A percentile compares a stretch with the other conserved stretches of the same genome.
phyloP scores from a whole-genome alignment of 2,797 vertebrate species.

The Coregonus ussuriensis region DNA sequence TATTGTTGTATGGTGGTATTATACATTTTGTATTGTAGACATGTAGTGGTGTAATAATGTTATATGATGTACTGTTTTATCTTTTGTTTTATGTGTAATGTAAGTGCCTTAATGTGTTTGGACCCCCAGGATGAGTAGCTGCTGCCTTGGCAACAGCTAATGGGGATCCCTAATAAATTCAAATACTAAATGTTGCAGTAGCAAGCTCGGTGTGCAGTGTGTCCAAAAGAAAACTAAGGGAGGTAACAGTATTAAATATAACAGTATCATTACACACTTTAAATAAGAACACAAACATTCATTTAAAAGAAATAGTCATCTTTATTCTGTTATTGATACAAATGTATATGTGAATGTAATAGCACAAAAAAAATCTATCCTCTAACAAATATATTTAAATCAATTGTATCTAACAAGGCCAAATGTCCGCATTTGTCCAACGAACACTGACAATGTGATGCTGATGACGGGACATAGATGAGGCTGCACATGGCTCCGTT shows the following conservation, averaged over 20 bases:
- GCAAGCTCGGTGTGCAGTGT: no score
- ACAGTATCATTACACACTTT: not conserved
- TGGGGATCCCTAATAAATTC: no score
- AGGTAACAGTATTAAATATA: no score
- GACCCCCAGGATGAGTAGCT: no score
- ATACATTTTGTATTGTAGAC: no score
- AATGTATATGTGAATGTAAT: not conserved
- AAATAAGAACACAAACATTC: not conserved
- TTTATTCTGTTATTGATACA: not conserved
- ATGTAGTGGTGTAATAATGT: no score
- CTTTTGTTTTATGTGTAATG: no score
- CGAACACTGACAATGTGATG: not conserved
- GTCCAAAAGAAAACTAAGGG: not conserved
- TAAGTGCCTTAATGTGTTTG: no score
- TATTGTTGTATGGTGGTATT: no score
- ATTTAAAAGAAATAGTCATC: slow-evolving; percentile 9
- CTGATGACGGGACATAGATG: not conserved
- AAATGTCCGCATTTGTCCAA: not conserved
- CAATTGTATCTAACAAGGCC: not conserved
- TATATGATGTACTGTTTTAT: no score
- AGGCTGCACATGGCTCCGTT: not conserved
- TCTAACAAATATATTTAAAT: not conserved
- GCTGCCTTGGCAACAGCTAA: no score
- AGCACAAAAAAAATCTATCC: not conserved
- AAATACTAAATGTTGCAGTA: no score